Evolutionary conservation across 37 sponge, comb jelly and placozoan genomes (phyloP).

Genomic region (Aplysina aerophoba): DNA sequence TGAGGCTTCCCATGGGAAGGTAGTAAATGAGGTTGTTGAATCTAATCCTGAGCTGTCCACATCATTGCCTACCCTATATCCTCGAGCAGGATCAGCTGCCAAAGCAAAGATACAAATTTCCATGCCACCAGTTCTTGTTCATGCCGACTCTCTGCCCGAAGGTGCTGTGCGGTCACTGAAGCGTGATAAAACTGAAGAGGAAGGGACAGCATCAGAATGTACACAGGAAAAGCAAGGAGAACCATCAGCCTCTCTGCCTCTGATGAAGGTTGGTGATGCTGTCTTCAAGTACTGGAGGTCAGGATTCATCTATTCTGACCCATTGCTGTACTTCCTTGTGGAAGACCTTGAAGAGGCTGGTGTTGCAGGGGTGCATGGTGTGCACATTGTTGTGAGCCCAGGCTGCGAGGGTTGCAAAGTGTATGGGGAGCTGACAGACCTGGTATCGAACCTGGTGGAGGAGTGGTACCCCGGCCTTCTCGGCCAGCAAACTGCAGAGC

Average conservation of each 20-base stretch:
- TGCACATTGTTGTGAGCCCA: constrained; percentile 59
- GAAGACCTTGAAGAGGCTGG: constrained; percentile 36
- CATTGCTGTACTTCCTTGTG: constrained; percentile 43
- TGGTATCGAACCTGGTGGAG: constrained; percentile 58
- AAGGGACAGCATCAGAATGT: background rate
- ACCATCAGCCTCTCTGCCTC: background rate
- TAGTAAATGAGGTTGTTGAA: no score
- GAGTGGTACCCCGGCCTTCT: constrained; percentile 88
- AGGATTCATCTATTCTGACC: constrained; percentile 62
- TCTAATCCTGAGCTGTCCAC: no score
- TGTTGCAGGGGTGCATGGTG: constrained; percentile 47
- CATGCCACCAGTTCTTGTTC: no score
- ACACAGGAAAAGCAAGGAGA: no score
- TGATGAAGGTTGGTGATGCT: background rate
- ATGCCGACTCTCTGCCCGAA: background rate
- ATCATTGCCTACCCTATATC: no score
- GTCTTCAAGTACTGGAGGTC: constrained; percentile 62
- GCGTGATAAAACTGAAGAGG: no score
- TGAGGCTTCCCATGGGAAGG: background rate
- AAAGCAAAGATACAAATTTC: no score
- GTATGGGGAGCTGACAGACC: constrained; percentile 76
- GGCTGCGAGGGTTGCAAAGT: constrained; percentile 57
- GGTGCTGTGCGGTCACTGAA: background rate
- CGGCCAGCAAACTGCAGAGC: background rate
- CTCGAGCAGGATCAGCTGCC: no score